phyloP scores from a whole-genome alignment of 2,797 vertebrate genomes.

The Cuculus canorus region DNA sequence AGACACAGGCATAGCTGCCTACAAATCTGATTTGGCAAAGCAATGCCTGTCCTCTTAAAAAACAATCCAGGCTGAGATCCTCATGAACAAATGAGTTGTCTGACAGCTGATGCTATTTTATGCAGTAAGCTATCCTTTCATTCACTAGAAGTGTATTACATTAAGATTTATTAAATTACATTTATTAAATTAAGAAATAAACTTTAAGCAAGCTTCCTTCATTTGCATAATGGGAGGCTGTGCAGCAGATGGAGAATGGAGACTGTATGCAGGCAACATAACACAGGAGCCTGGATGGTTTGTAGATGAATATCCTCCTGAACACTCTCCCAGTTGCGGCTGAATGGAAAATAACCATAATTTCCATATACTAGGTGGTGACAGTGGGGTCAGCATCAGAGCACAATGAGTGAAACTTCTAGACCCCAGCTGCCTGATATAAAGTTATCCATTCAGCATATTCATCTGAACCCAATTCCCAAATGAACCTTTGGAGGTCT shows the following conservation, averaged over 20 bases:
- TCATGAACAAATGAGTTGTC: background rate
- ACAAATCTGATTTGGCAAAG: slow-evolving; percentile 9
- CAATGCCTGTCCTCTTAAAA: background rate
- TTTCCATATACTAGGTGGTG: background rate
- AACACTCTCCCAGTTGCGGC: background rate
- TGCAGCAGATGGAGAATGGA: slow-evolving; percentile 58
- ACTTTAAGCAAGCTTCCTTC: slow-evolving; percentile 40
- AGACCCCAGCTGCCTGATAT: background rate
- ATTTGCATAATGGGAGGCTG: slow-evolving; percentile 65
- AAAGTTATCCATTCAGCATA: background rate
- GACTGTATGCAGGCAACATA: slow-evolving; percentile 46
- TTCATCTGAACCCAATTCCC: background rate
- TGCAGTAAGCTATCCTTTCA: slow-evolving; percentile 28
- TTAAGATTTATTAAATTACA: slow-evolving; percentile 68
- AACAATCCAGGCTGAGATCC: slow-evolving; percentile 14
- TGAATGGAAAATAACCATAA: slow-evolving; percentile 12
- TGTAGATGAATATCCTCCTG: slow-evolving; percentile 21
- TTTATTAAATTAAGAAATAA: slow-evolving; percentile 69
- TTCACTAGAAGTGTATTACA: slow-evolving; percentile 48
- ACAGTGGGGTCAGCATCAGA: background rate
- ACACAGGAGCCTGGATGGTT: slow-evolving; percentile 25
- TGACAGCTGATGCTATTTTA: slow-evolving; percentile 62
- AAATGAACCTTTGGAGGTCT: background rate
- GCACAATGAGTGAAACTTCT: background rate
- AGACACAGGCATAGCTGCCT: background rate